Percentiles rank a stretch among this genome's conserved stretches.
phyloP scores from a whole-genome alignment of 2,113 vertebrate species.

The Boleophthalmus pectinirostris region DNA sequence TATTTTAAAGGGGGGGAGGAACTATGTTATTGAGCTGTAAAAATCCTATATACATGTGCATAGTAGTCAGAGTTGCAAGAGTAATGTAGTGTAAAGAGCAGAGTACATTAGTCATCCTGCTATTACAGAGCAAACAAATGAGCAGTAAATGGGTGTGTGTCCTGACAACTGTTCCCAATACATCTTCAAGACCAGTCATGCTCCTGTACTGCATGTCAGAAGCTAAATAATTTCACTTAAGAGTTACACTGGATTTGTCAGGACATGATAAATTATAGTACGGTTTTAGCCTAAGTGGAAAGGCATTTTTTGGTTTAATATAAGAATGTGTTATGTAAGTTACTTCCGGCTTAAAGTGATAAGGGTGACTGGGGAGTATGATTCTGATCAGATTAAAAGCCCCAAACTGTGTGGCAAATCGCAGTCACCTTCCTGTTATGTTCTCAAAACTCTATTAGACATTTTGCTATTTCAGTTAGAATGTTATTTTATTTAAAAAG shows the following conservation, averaged over 20 bases:
- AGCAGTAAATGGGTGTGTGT: constrained; percentile 36
- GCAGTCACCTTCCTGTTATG: constrained; percentile 40
- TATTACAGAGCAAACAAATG: constrained; percentile 4
- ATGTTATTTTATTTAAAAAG: too few species aligned
- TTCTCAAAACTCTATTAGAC: neutral
- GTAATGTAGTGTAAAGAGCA: neutral
- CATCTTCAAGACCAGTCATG: constrained; percentile 18
- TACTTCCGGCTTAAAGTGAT: neutral
- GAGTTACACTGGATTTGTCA: neutral
- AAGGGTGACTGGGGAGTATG: neutral
- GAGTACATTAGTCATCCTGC: constrained; percentile 31
- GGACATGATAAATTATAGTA: neutral
- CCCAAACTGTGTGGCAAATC: constrained; percentile 24
- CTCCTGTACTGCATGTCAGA: neutral
- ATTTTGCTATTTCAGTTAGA: too few species aligned
- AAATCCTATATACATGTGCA: neutral
- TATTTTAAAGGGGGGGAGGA: neutral
- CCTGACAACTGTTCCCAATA: neutral
- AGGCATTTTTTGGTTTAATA: neutral
- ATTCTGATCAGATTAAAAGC: constrained; percentile 12
- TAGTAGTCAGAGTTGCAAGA: neutral
- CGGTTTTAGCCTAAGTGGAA: neutral
- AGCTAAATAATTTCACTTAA: neutral
- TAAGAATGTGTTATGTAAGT: neutral
- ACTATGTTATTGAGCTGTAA: neutral